phyloP scores from a whole-genome alignment of 2,888 invertebrate genomes.

The Miltochrista miniata region DNA sequence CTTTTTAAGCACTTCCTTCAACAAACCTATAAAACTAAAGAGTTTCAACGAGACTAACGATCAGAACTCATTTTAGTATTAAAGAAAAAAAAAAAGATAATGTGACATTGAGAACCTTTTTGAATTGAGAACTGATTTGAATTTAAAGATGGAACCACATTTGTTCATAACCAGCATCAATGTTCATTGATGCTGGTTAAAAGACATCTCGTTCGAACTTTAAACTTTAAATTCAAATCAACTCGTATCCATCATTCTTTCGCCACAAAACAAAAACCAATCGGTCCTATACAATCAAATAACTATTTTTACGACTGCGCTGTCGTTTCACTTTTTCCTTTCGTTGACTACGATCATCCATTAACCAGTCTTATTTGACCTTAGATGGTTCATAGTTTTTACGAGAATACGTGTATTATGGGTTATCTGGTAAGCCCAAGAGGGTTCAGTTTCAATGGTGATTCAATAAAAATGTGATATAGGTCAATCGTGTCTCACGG shows the following conservation, averaged over 20 bases:
- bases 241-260: conserved; percentile 34
- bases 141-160: too few species aligned
- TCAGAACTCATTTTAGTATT: too few species aligned
- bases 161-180: too few species aligned
- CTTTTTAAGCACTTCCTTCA: too few species aligned
- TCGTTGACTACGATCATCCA: conserved; percentile 33
- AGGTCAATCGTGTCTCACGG: conserved; percentile 70
- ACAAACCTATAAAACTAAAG: too few species aligned
- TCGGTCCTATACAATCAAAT: conserved; percentile 39
- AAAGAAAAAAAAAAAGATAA: too few species aligned
- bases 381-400: conserved; percentile 32
- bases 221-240: conserved; percentile 24
- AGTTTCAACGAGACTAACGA: too few species aligned
- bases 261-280: conserved; percentile 37
- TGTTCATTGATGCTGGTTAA: too few species aligned
- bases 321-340: conserved; percentile 42
- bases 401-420: conserved; percentile 9
- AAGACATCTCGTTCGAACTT: conserved; percentile 7
- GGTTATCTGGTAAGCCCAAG: conserved; percentile 32
- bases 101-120: too few species aligned
- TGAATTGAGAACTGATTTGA: too few species aligned
- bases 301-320: conserved; percentile 43
- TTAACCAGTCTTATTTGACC: conserved; percentile 36
- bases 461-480: conserved; percentile 59
- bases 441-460: conserved; percentile 44